Conservation (phyloP, 2,888 invertebrate genomes). For the Ceriagrion tenellum region DNA sequence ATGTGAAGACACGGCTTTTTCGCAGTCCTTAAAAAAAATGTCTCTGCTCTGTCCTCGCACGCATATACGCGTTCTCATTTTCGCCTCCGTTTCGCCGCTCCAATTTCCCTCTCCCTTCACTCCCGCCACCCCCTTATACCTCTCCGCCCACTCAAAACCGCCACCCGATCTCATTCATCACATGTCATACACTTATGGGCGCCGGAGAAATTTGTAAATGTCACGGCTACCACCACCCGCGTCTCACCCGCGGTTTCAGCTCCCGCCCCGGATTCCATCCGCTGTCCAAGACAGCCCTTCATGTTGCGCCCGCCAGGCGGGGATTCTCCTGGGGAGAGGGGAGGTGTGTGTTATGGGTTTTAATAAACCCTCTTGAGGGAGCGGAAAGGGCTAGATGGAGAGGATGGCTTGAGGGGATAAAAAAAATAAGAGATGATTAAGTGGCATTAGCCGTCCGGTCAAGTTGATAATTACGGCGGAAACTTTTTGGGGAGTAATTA, state of each 20-base stretch:
- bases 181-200: constrained; percentile 8
- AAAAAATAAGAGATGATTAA: not conserved
- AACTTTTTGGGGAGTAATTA: not conserved
- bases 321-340: not conserved
- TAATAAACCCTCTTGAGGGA: not conserved
- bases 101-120: not conserved
- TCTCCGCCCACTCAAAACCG: not conserved
- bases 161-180: not conserved
- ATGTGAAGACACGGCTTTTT: not conserved
- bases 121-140: not conserved
- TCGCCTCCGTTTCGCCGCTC: not conserved
- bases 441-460: not conserved
- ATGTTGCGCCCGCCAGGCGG: not conserved
- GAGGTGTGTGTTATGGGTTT: too few relatives aligned
- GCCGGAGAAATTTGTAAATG: constrained; percentile 29
- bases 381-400: not conserved
- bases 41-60: not conserved
- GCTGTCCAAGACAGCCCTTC: not conserved
- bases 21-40: too few relatives aligned
- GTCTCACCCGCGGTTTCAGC: not conserved
- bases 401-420: not conserved
- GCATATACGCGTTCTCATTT: not conserved
- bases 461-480: not conserved
- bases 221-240: not conserved
- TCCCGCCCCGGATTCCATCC: not conserved